Percentiles rank a stretch among this genome's conserved stretches.
Evolutionary conservation across 53 echinoderm and acorn worm genomes (phyloP).

Genomic region (Mesocentrotus franciscanus): DNA sequence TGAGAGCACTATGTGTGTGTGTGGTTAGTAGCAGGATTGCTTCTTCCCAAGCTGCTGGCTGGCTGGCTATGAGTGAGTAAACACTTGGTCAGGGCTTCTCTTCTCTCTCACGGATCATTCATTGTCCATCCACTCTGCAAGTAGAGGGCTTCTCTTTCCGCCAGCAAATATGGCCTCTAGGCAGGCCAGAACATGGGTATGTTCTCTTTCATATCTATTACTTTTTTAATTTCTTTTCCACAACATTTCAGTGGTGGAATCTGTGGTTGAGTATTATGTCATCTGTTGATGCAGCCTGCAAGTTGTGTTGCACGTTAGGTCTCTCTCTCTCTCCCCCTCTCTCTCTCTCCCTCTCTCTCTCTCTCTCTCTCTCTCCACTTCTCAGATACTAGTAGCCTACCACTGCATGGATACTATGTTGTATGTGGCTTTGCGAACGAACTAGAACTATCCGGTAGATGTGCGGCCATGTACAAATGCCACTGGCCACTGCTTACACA

Average conservation of each 20-base stretch:
- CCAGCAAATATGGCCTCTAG: slow-evolving; percentile 60
- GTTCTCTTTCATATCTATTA: background rate
- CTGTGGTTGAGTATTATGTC: background rate
- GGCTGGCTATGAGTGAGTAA: slow-evolving; percentile 1
- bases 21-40: slow-evolving; percentile 29
- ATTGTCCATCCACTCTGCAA: background rate
- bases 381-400: slow-evolving; percentile 17
- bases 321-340: slow-evolving; percentile 2
- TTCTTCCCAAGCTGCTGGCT: background rate
- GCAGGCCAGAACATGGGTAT: slow-evolving; percentile 48
- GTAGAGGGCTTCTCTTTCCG: slow-evolving; percentile 22
- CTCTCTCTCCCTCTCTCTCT: slow-evolving; percentile 19
- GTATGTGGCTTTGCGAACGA: background rate
- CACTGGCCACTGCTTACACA: slow-evolving; percentile 37
- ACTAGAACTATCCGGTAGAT: background rate
- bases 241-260: background rate
- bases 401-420: slow-evolving; percentile 22
- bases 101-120: slow-evolving; percentile 1
- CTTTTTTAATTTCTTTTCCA: background rate
- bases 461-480: slow-evolving; percentile 39
- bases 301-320: background rate
- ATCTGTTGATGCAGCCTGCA: slow-evolving; percentile 39
- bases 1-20: slow-evolving; percentile 69
- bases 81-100: background rate
- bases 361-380: background rate